phyloP scores from a whole-genome alignment of 2,113 vertebrate species.

The Jacana jacana region DNA sequence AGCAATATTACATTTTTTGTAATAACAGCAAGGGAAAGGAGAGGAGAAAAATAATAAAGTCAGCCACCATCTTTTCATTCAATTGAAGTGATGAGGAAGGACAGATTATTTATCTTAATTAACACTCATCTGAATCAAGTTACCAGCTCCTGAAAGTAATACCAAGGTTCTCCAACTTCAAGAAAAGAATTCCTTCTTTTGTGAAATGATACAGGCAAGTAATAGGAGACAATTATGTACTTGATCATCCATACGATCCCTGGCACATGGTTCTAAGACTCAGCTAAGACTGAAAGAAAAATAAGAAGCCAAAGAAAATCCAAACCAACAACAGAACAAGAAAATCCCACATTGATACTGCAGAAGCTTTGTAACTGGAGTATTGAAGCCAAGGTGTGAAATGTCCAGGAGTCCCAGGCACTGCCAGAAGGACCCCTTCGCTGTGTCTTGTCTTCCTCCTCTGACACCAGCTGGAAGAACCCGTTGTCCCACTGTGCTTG shows the following conservation, averaged over 20 bases:
- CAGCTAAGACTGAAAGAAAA: not conserved
- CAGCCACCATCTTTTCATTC: not conserved
- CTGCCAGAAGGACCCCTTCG: not conserved
- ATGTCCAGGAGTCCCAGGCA: not conserved
- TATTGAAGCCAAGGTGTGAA: not conserved
- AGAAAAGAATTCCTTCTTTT: not conserved
- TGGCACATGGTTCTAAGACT: not conserved
- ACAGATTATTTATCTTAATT: conserved; percentile 22
- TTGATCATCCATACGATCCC: not conserved
- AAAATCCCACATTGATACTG: not conserved
- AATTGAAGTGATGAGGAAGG: not conserved
- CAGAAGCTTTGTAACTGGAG: not conserved
- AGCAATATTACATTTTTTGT: not conserved
- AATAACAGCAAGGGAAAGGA: not conserved
- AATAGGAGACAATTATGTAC: not conserved
- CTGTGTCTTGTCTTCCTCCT: not conserved
- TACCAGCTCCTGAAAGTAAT: not conserved
- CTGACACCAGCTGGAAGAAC: not conserved
- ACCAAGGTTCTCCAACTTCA: not conserved
- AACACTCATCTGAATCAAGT: not conserved
- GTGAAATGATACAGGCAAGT: not conserved
- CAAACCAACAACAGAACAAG: not conserved
- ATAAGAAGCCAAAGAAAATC: not conserved
- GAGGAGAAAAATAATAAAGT: not conserved
- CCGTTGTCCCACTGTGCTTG: not conserved